Evolutionary conservation across 2,113 vertebrate species (phyloP), one percentile per base, ranked within the genome.

Genomic region (Cryptomyrus ogoouensis): DNA sequence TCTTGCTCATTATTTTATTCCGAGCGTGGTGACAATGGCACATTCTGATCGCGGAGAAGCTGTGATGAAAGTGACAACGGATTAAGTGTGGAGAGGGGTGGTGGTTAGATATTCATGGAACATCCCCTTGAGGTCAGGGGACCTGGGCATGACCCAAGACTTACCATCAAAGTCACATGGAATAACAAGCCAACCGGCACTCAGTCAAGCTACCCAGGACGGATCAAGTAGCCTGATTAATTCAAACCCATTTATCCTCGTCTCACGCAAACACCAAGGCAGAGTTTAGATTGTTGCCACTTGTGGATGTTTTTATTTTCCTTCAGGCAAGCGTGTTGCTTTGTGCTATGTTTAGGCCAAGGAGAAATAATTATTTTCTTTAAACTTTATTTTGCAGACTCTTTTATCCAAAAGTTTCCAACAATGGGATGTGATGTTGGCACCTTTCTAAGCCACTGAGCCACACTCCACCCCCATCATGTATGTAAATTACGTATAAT

Each of bases 1-100:
- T 47, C 93, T 94, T 86, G 39, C 52, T 83, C 87, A 88, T 88
- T 88, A 90, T 88, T 90, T 87, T 35, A 83, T 88, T 83, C 49
- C 24, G 2, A 62, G 56, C 77, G 21, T 19, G 24, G 50, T 62
- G 47, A 83, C n/a, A 83, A 35, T 88, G 12, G 19, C 27, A 56
- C 9, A 47, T 84, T 89, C 62, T 46, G 77, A 89, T 83, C 9
- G 52, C n/a, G 35, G 44, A 35, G 39, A 50, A 53, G 49, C 44
- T 31, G 44, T 35, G 58, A 10, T 21, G 62, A 88, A 74, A 47
- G 31, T 49, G n/a, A 27, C n/a, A 74, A 70, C 12, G 70, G 58
- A 49, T 31, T 70, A 12, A 70, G 44, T 42, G 83, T n/a, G 44
- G 42, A 19, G 42, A 17, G 35, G 35, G 1, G 15, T 77, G 70